A percentile compares a stretch with the other conserved stretches of the same genome.
Evolutionary conservation across 2,797 vertebrate genomes (phyloP).

Genomic region (Catharus ustulatus): DNA sequence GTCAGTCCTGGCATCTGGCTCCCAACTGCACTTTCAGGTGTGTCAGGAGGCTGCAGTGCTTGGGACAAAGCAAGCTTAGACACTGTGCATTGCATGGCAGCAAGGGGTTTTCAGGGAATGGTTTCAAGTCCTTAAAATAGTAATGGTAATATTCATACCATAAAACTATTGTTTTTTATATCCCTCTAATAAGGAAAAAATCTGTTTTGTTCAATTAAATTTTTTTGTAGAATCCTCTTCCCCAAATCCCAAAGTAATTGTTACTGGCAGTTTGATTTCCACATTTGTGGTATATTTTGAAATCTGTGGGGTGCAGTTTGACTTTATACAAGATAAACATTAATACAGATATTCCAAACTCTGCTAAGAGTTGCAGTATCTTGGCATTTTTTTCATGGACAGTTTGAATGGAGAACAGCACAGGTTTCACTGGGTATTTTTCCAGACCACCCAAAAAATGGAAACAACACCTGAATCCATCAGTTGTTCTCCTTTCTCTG

Average conservation of each 20-base stretch:
- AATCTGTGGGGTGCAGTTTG: background rate
- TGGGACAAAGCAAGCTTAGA: background rate
- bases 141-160: background rate
- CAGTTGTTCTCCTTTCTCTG: background rate
- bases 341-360: background rate
- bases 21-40: background rate
- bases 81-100: background rate
- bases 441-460: background rate
- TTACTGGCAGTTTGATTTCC: background rate
- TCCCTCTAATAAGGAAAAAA: background rate
- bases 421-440: background rate
- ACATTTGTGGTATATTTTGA: background rate
- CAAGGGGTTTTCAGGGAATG: background rate
- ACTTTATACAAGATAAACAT: background rate
- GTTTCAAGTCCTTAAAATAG: background rate
- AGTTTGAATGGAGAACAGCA: background rate
- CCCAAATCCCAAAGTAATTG: background rate
- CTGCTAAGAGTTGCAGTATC: background rate
- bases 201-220: fast-evolving
- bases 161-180: background rate
- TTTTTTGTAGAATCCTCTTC: background rate
- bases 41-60: background rate
- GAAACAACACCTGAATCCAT: background rate
- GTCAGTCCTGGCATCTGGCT: background rate
- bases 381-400: background rate